These are phyloP conservation scores for Nilaparvata lugens DNA, from an alignment of 1,140 invertebrate species.

Conservation along the genomic window DNA sequence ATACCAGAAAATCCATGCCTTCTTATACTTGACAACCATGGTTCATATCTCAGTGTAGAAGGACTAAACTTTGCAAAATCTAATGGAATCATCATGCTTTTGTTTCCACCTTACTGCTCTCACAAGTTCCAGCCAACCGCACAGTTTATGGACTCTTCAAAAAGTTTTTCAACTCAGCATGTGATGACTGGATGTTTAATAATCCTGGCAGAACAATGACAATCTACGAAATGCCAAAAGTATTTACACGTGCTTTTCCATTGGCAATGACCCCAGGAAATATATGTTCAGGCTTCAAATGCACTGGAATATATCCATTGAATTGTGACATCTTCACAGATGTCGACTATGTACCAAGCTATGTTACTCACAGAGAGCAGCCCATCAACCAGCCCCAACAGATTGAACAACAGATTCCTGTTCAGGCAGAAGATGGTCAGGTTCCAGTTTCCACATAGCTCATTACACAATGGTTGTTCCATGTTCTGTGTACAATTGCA, in stretches of 20 bases:
- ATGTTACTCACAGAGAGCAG: slow-evolving; percentile 29
- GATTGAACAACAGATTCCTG: no score
- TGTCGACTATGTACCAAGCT: slow-evolving; percentile 31
- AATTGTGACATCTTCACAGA: slow-evolving; percentile 32
- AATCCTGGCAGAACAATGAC: slow-evolving; percentile 28
- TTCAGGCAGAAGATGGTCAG: no score
- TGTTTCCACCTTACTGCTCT: slow-evolving; percentile 14
- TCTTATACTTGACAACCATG: slow-evolving; percentile 28
- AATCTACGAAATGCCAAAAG: slow-evolving; percentile 30
- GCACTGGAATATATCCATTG: slow-evolving; percentile 31
- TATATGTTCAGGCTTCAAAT: slow-evolving; percentile 25
- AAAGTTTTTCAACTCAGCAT: slow-evolving; percentile 18
- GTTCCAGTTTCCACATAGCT: no score
- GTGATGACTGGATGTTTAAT: slow-evolving; percentile 29
- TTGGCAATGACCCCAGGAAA: slow-evolving; percentile 24
- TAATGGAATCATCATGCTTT: slow-evolving; percentile 27
- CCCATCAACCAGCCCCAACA: not conserved
- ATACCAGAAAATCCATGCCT: slow-evolving; percentile 16
- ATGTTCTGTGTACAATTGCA: no score
- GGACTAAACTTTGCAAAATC: slow-evolving; percentile 25
- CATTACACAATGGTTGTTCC: no score
- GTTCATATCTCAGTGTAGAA: slow-evolving; percentile 18
- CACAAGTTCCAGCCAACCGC: slow-evolving; percentile 34
- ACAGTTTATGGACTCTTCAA: slow-evolving; percentile 32
- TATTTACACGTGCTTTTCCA: slow-evolving; percentile 25